Conservation (phyloP, 2,797 vertebrate genomes). For the Darevskia mixta region DNA sequence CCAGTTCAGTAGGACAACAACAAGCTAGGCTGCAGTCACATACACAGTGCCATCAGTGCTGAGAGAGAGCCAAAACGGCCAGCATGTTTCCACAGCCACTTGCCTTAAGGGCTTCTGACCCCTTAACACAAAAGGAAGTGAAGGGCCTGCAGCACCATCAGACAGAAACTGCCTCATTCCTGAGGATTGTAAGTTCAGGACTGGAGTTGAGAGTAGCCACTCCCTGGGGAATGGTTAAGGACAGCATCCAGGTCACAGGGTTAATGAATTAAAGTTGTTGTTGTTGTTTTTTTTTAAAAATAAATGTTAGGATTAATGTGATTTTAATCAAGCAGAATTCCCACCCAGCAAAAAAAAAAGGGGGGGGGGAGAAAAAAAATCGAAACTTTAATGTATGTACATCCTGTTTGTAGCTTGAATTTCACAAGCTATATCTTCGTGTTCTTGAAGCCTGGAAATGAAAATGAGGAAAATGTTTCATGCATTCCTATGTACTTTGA, state of each 20-base stretch:
- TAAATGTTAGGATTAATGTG: not conserved
- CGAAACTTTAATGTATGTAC: not conserved
- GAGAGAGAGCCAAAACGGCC: not conserved
- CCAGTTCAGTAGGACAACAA: not conserved
- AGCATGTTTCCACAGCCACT: not conserved
- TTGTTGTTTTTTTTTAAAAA: not conserved
- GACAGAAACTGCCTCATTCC: not conserved
- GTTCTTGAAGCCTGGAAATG: conserved; percentile 7
- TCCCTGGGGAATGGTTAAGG: not conserved
- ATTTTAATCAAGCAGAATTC: conserved; percentile 13
- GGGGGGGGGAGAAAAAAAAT: not conserved
- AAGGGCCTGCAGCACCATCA: not conserved
- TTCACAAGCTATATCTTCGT: conserved; percentile 11
- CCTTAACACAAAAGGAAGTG: not conserved
- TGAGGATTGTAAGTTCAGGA: not conserved
- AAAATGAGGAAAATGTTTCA: conserved; percentile 53
- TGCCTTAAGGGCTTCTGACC: not conserved
- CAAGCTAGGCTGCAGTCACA: not conserved
- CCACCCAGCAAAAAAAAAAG: not conserved
- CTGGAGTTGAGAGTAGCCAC: not conserved
- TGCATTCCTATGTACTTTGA: conserved; percentile 51
- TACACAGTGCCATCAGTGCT: not conserved
- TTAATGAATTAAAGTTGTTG: not conserved
- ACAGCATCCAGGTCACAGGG: not conserved
- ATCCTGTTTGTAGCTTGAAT: not conserved